Percentiles rank a stretch among this genome's conserved stretches.
Conservation (phyloP, 2,797 vertebrate genomes). For the Gobio occitaniae region DNA sequence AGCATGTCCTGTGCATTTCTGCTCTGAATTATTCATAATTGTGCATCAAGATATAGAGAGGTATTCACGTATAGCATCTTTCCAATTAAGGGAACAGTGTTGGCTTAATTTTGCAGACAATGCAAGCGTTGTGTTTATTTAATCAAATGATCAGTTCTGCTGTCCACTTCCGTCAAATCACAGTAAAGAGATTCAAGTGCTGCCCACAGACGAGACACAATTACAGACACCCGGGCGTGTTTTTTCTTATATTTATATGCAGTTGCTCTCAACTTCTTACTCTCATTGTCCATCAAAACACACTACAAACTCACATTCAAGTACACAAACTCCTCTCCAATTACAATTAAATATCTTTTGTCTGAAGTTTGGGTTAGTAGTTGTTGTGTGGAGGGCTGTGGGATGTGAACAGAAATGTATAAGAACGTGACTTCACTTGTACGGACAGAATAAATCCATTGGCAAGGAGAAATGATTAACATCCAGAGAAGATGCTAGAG, state of each 20-base stretch:
- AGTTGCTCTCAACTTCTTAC: constrained; percentile 68
- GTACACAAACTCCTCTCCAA: constrained; percentile 75
- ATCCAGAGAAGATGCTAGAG: neutral
- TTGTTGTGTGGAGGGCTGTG: constrained; percentile 76
- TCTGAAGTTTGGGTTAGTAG: constrained; percentile 78
- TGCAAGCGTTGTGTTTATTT: constrained; percentile 47
- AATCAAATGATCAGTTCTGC: constrained; percentile 75
- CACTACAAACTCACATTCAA: constrained; percentile 19
- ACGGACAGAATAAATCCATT: constrained; percentile 74
- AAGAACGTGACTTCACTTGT: constrained; percentile 80
- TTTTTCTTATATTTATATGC: constrained; percentile 78
- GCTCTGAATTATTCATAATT: constrained; percentile 54
- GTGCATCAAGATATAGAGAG: constrained; percentile 52
- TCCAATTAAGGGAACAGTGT: constrained; percentile 12
- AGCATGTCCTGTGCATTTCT: constrained; percentile 49
- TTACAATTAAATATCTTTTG: constrained; percentile 75
- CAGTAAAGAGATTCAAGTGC: constrained; percentile 78
- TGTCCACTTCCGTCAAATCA: constrained; percentile 73
- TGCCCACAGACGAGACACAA: constrained; percentile 80
- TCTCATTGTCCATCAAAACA: constrained; percentile 55
- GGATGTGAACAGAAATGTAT: constrained; percentile 72
- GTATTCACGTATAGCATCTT: constrained; percentile 40
- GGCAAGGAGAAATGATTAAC: neutral
- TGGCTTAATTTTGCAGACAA: constrained; percentile 22
- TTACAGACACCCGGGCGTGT: constrained; percentile 77